Evolutionary conservation across 2,888 invertebrate genomes (phyloP).

Genomic region (Cheilosia scutellata): DNA sequence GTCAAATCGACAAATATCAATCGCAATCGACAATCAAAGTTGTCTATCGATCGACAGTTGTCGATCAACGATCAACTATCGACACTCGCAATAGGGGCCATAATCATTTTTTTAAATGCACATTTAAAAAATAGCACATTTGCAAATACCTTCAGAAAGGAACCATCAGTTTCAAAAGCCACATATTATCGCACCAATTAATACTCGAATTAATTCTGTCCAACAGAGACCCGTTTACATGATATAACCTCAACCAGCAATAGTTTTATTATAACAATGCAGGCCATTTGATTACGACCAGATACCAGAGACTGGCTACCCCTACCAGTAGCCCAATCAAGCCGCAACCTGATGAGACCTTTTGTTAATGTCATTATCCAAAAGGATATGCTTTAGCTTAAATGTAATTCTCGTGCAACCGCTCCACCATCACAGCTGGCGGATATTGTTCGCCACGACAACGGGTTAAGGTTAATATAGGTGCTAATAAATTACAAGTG

Average conservation of each 20-base stretch:
- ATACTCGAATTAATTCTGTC: not conserved
- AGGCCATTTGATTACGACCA: not conserved
- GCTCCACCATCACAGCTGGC: too few species aligned
- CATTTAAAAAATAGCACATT: too few species aligned
- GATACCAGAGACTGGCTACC: not conserved
- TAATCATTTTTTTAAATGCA: too few species aligned
- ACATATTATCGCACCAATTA: not conserved
- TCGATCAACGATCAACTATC: too few species aligned
- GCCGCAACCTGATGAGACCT: constrained; percentile 3
- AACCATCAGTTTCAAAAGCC: not conserved
- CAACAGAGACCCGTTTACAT: not conserved
- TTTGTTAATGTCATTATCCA: not conserved
- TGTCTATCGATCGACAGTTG: too few species aligned
- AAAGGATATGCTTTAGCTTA: not conserved
- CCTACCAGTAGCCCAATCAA: not conserved
- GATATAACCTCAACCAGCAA: not conserved
- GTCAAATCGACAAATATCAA: too few species aligned
- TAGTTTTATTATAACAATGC: not conserved
- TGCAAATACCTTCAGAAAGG: too few species aligned
- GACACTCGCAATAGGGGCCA: too few species aligned
- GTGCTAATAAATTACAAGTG: constrained; percentile 9
- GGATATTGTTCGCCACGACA: too few species aligned
- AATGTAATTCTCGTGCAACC: not conserved
- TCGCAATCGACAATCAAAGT: too few species aligned
- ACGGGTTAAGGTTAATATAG: not conserved